Evolutionary conservation across 2,888 invertebrate species (phyloP).

Genomic region (Hemistola chrysoprasaria): DNA sequence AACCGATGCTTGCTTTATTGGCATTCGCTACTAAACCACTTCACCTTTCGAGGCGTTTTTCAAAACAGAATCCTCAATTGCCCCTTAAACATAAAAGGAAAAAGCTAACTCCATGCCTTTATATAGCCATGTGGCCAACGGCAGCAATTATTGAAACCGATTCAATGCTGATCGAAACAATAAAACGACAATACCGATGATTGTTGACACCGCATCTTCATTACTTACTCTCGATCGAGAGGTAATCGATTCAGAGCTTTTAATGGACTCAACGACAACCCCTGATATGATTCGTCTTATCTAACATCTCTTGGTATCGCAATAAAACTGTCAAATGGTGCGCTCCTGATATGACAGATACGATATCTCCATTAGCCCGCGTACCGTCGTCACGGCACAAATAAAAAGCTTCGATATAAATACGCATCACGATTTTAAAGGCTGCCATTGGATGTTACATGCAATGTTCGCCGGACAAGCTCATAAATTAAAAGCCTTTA

Average conservation of each 20-base stretch:
- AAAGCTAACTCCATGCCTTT: slow-evolving; percentile 41
- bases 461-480: slow-evolving; percentile 49
- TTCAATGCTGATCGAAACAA: slow-evolving; percentile 26
- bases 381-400: slow-evolving; percentile 63
- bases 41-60: slow-evolving; percentile 41
- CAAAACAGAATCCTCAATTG: slow-evolving; percentile 44
- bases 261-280: slow-evolving; percentile 37
- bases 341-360: slow-evolving; percentile 70
- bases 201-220: slow-evolving; percentile 28
- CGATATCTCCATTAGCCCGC: slow-evolving; percentile 71
- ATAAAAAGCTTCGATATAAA: slow-evolving; percentile 58
- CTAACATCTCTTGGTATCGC: slow-evolving; percentile 60
- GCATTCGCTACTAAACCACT: slow-evolving; percentile 47
- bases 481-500: slow-evolving; percentile 78
- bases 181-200: slow-evolving; percentile 27
- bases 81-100: slow-evolving; percentile 40
- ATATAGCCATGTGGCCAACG: slow-evolving; percentile 33
- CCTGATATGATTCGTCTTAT: slow-evolving; percentile 51
- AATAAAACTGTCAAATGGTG: slow-evolving; percentile 75
- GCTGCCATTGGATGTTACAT: slow-evolving; percentile 38
- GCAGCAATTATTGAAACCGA: slow-evolving; percentile 26
- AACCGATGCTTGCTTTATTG: slow-evolving; percentile 56
- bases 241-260: slow-evolving; percentile 28
- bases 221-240: slow-evolving; percentile 22
- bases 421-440: slow-evolving; percentile 53